These are phyloP conservation scores for Nannospalax galili DNA, from an alignment of 2,113 vertebrate species.

Conservation along the genomic window DNA sequence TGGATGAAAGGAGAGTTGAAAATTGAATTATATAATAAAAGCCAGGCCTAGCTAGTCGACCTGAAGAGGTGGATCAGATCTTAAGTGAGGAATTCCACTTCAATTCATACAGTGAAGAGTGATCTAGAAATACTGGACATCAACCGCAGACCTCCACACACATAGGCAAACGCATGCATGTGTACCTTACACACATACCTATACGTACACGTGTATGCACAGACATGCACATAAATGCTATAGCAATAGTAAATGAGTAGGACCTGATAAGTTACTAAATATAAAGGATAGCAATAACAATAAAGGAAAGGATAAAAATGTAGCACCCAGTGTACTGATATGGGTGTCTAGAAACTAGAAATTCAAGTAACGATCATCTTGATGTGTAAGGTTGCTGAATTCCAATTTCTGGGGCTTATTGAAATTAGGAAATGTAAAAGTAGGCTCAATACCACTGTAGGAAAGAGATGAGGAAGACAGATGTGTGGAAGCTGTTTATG, in stretches of 20 bases:
- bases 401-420: neutral
- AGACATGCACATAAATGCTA: neutral
- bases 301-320: neutral
- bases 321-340: neutral
- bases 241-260: neutral
- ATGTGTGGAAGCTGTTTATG: neutral
- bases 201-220: neutral
- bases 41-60: neutral
- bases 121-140: neutral
- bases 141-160: neutral
- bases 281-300: neutral
- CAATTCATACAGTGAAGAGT: neutral
- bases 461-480: neutral
- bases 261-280: neutral
- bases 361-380: neutral
- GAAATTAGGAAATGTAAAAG: slow-evolving; percentile 4
- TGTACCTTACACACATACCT: neutral
- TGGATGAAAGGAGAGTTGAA: neutral
- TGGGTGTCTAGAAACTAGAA: neutral
- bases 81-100: neutral
- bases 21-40: neutral
- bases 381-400: neutral
- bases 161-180: neutral
- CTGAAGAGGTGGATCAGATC: neutral
- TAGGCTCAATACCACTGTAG: too few species aligned